These are phyloP conservation scores for Drosophila tanythrix DNA, from an alignment of 2,888 invertebrate genomes.

Conservation along the genomic window DNA sequence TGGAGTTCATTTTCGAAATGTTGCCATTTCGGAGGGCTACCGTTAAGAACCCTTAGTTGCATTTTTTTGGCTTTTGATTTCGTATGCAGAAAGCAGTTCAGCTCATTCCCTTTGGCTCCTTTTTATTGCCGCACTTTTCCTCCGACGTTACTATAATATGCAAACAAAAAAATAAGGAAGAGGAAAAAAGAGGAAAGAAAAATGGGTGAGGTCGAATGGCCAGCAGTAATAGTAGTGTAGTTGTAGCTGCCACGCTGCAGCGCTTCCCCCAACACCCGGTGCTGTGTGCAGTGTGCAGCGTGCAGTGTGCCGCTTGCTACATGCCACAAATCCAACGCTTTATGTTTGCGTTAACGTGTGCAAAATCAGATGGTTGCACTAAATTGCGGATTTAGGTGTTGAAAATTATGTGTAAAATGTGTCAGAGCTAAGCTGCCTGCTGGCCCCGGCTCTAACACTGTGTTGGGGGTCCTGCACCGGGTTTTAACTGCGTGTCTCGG, in stretches of 20 bases:
- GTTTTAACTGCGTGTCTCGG: constrained; percentile 9
- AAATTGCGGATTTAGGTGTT: constrained; percentile 80
- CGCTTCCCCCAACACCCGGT: neutral
- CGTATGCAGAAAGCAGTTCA: constrained; percentile 31
- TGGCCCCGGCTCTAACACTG: constrained; percentile 1
- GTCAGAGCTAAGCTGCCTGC: constrained; percentile 72
- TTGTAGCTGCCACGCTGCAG: neutral
- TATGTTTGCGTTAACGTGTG: constrained; percentile 79
- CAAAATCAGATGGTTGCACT: constrained; percentile 77
- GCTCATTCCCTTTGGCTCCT: constrained; percentile 24
- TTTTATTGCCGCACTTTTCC: constrained; percentile 1
- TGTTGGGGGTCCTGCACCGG: constrained; percentile 5
- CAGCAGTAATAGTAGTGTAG: constrained; percentile 8
- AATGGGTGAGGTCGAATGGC: constrained; percentile 22
- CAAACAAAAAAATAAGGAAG: constrained; percentile 2
- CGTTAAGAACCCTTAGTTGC: neutral
- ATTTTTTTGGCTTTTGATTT: constrained; percentile 28
- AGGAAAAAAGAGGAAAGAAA: neutral
- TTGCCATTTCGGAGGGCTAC: neutral
- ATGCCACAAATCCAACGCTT: constrained; percentile 73
- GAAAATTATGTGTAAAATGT: constrained; percentile 81
- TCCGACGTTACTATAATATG: constrained; percentile 39
- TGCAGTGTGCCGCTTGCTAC: constrained; percentile 32
- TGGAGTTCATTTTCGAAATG: neutral
- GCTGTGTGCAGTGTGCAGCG: neutral